A percentile compares a stretch with the other conserved stretches of the same genome.
phyloP scores from a whole-genome alignment of 2,888 invertebrate species.

The Drosophila demipolita region DNA sequence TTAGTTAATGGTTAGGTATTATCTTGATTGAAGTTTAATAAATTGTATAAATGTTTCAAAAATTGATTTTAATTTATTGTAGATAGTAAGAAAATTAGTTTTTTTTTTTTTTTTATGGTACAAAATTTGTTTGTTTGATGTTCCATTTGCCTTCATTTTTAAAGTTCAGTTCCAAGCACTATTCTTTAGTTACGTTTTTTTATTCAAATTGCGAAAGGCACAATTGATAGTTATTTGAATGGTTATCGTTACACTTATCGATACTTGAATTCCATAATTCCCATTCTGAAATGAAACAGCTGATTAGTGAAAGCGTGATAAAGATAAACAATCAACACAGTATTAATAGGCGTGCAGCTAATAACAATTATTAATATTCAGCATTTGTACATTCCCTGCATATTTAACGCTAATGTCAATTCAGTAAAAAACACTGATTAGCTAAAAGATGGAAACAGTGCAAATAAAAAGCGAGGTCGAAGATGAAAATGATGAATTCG shows the following conservation, averaged over 20 bases:
- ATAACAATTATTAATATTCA: neutral
- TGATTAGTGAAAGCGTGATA: neutral
- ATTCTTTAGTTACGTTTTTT: neutral
- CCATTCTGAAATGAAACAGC: slow-evolving; percentile 16
- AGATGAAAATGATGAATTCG: neutral
- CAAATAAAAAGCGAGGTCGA: slow-evolving; percentile 33
- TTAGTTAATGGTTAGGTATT: neutral
- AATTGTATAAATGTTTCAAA: slow-evolving; percentile 1
- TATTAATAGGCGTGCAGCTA: neutral
- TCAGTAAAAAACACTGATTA: neutral
- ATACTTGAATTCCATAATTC: neutral
- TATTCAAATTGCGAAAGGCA: neutral
- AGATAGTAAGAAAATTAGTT: neutral
- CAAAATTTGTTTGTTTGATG: neutral
- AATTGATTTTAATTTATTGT: neutral
- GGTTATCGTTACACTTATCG: neutral
- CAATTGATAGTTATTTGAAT: neutral
- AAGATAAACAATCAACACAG: neutral
- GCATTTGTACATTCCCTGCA: neutral
- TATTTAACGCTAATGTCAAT: neutral
- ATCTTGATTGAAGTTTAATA: neutral
- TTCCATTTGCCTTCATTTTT: neutral
- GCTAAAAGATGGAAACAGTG: slow-evolving; percentile 40
- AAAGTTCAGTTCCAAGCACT: neutral
- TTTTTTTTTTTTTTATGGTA: neutral